A percentile compares a stretch with the other conserved stretches of the same genome.
Evolutionary conservation across 2,888 invertebrate species (phyloP).

Genomic region (Hoplodrina blanda): DNA sequence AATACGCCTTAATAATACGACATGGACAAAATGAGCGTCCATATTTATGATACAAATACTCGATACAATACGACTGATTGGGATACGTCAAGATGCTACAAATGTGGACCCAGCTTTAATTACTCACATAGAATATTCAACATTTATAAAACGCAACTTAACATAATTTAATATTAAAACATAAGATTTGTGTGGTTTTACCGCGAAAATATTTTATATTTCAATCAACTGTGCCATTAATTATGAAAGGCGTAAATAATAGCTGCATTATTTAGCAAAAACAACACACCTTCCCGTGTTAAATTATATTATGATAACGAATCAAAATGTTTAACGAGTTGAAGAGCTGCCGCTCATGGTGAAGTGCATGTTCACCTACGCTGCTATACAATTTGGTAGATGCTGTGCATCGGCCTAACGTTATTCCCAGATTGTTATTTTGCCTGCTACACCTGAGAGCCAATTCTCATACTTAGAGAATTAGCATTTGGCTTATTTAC

Average conservation of each 20-base stretch:
- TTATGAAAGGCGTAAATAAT: slow-evolving; percentile 1
- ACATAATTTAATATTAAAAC: slow-evolving; percentile 6
- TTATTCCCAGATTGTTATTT: background rate
- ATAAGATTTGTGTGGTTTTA: slow-evolving; percentile 18
- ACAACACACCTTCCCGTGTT: slow-evolving; percentile 8
- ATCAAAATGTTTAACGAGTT: background rate
- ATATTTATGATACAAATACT: no score
- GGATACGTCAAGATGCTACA: no score
- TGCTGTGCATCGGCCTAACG: slow-evolving; percentile 11
- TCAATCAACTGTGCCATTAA: background rate
- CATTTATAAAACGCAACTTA: background rate
- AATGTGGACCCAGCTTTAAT: no score
- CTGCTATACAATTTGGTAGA: background rate
- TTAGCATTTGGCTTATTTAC: slow-evolving; percentile 12
- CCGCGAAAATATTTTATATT: slow-evolving; percentile 21
- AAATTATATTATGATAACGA: slow-evolving; percentile 18
- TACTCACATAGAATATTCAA: background rate
- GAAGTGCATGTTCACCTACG: slow-evolving; percentile 4
- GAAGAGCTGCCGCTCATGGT: slow-evolving; percentile 6
- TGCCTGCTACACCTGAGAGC: background rate
- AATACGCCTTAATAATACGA: no score
- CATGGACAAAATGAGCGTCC: no score
- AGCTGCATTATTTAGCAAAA: background rate
- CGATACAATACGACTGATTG: no score
- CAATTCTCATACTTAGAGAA: background rate